Evolutionary conservation across 1,140 invertebrate species (phyloP).

Genomic region (Drosophila carrolli): DNA sequence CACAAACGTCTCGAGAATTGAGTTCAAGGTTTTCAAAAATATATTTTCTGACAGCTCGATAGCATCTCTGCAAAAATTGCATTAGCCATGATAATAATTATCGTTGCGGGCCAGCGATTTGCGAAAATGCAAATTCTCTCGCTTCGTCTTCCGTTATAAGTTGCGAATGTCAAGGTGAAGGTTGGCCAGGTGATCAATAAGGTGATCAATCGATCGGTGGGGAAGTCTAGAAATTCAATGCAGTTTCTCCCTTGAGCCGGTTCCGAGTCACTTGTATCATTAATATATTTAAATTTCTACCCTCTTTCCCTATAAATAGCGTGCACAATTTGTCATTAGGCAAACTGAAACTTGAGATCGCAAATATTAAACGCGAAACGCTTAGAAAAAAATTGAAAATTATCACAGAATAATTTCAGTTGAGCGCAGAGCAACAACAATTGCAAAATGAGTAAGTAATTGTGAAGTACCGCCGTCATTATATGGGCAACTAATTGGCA

Average conservation of each 20-base stretch:
- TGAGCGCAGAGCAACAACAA: constrained; percentile 29
- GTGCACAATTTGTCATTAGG: constrained; percentile 39
- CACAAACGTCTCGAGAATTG: constrained; percentile 47
- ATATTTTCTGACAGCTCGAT: constrained; percentile 13
- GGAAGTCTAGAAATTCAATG: constrained; percentile 13
- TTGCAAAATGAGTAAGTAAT: constrained; percentile 74
- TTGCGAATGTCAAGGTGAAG: constrained; percentile 78
- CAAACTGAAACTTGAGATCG: constrained; percentile 25
- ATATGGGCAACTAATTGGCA: constrained; percentile 44
- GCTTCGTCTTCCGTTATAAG: constrained; percentile 24
- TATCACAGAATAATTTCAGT: constrained; percentile 34
- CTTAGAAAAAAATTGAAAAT: constrained; percentile 20
- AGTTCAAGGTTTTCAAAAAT: constrained; percentile 50
- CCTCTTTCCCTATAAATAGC: constrained; percentile 28
- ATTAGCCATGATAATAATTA: constrained; percentile 14
- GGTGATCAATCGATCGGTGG: background rate
- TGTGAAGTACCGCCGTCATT: constrained; percentile 44
- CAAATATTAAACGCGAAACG: constrained; percentile 1
- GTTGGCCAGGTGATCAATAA: constrained; percentile 47
- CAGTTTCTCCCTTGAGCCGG: constrained; percentile 27
- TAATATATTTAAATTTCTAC: constrained; percentile 29
- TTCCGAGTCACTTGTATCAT: constrained; percentile 31
- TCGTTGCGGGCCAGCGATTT: constrained; percentile 10
- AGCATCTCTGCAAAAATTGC: constrained; percentile 26
- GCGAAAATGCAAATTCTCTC: constrained; percentile 5